Conservation (phyloP, 2,888 invertebrate species). For the Cerceris rybyensis region DNA sequence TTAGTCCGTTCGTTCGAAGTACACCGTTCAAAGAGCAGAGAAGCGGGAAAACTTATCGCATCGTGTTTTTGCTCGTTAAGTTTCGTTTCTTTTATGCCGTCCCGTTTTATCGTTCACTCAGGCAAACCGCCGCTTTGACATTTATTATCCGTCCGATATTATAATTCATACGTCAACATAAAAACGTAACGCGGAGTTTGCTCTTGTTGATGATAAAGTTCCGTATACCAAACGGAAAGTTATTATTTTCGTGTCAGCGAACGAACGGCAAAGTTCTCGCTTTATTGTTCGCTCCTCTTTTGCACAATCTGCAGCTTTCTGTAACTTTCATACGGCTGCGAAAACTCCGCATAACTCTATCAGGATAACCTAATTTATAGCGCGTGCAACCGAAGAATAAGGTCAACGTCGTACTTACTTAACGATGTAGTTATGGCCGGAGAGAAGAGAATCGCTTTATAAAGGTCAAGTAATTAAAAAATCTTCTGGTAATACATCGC, state of each 20-base stretch:
- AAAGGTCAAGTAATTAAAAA: constrained; percentile 56
- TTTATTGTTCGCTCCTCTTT: constrained; percentile 1
- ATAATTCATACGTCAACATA: too few species aligned
- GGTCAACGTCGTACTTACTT: neutral
- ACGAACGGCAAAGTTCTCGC: neutral
- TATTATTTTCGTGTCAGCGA: neutral
- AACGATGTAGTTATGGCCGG: constrained; percentile 9
- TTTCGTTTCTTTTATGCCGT: too few species aligned
- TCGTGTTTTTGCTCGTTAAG: neutral
- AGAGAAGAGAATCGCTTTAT: constrained; percentile 18
- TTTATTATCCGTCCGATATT: too few species aligned
- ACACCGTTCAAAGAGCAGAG: neutral
- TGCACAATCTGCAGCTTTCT: constrained; percentile 7
- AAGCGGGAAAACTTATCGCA: neutral
- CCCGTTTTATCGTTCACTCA: too few species aligned
- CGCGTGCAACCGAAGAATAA: constrained; percentile 20
- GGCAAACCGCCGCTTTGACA: too few species aligned
- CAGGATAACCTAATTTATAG: constrained; percentile 22
- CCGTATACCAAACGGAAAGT: neutral
- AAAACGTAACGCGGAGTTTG: too few species aligned
- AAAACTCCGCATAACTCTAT: constrained; percentile 8
- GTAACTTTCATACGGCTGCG: constrained; percentile 13
- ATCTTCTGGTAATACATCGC: constrained; percentile 49
- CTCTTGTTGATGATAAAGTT: too few species aligned
- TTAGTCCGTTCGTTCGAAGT: neutral